These are phyloP conservation scores for Eremophila alpestris DNA, from an alignment of 2,797 vertebrate species.

Conservation along the genomic window DNA sequence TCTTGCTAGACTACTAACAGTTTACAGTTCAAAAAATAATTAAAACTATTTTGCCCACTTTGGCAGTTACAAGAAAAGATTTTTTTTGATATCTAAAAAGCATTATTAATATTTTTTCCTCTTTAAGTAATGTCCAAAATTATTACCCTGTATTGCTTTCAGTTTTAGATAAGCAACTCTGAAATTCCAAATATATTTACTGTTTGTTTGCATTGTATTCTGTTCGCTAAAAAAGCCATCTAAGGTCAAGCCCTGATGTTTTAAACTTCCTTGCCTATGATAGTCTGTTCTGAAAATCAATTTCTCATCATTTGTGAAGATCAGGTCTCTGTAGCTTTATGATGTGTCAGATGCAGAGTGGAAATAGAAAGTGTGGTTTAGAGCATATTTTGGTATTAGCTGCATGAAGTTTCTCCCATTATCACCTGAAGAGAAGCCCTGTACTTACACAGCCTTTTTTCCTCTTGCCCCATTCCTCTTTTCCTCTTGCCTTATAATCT, in stretches of 20 bases:
- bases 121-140: neutral
- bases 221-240: neutral
- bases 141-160: neutral
- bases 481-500: neutral
- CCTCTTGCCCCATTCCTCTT: neutral
- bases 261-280: neutral
- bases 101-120: neutral
- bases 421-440: neutral
- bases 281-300: neutral
- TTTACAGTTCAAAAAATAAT: neutral
- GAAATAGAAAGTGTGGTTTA: neutral
- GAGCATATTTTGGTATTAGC: neutral
- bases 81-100: neutral
- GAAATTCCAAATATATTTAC: neutral
- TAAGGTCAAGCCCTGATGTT: neutral
- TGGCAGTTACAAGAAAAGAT: neutral
- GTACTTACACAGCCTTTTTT: neutral
- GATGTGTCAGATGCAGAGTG: neutral
- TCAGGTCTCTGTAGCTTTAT: neutral
- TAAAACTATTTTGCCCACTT: neutral
- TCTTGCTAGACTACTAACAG: neutral
- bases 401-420: neutral
- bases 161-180: neutral
- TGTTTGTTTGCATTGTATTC: neutral
- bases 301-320: neutral